phyloP scores from a whole-genome alignment of 2,797 vertebrate species.

The Morelia viridis region DNA sequence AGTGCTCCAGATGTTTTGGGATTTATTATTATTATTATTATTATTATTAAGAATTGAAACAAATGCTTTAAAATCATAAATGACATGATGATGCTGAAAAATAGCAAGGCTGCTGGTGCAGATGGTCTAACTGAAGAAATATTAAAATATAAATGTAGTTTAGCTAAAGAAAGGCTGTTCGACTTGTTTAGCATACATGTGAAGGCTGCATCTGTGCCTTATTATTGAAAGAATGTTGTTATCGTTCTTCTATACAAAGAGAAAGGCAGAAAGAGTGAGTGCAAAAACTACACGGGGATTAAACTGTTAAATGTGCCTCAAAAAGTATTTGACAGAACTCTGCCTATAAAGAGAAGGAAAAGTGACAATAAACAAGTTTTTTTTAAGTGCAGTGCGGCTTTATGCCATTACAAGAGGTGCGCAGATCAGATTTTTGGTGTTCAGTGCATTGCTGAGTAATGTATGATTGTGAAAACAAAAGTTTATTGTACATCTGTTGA shows the following conservation, averaged over 20 bases:
- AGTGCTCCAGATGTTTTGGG: too few relatives aligned
- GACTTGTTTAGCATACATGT: neutral
- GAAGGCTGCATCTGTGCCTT: neutral
- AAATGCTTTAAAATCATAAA: neutral
- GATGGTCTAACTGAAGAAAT: neutral
- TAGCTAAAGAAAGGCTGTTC: neutral
- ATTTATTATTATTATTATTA: too few relatives aligned
- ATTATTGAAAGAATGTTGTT: neutral
- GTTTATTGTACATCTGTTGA: neutral
- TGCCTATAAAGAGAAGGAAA: neutral
- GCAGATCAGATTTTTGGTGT: neutral
- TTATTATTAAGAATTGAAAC: neutral
- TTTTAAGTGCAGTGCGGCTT: neutral
- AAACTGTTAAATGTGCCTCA: neutral
- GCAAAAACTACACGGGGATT: neutral
- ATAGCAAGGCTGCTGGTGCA: neutral
- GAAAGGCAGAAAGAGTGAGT: neutral
- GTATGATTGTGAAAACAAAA: neutral
- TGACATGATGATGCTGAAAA: neutral
- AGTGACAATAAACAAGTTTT: neutral
- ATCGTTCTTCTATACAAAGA: neutral
- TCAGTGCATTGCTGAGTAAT: neutral
- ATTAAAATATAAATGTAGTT: neutral
- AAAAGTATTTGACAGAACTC: neutral
- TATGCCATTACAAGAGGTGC: neutral